phyloP scores from a whole-genome alignment of 1,140 invertebrate genomes.

The Littorina saxatilis region DNA sequence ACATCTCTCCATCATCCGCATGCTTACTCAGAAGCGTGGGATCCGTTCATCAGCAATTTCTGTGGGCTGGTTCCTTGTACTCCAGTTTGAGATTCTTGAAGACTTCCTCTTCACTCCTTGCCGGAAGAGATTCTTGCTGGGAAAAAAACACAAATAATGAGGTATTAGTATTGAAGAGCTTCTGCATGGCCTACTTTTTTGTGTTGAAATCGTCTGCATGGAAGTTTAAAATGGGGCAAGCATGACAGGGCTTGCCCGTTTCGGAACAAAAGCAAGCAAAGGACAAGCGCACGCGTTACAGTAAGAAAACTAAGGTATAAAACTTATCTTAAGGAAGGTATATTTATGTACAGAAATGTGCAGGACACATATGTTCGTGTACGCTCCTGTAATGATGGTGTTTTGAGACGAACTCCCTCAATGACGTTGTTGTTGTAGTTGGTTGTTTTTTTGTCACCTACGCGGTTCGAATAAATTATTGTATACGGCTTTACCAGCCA shows the following conservation, averaged over 20 bases:
- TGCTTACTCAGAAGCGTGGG: too few relatives aligned
- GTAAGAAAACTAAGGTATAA: too few relatives aligned
- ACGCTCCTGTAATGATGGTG: too few relatives aligned
- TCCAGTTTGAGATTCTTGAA: slow-evolving; percentile 64
- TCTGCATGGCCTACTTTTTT: neutral
- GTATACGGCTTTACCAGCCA: neutral
- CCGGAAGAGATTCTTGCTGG: slow-evolving; percentile 58
- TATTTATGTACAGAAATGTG: too few relatives aligned
- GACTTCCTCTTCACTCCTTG: slow-evolving; percentile 65
- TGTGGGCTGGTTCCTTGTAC: slow-evolving; percentile 59
- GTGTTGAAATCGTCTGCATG: neutral
- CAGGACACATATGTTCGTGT: too few relatives aligned
- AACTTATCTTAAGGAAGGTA: too few relatives aligned
- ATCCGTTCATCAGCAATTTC: slow-evolving; percentile 66
- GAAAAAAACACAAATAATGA: slow-evolving; percentile 37
- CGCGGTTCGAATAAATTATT: neutral
- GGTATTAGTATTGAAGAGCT: neutral
- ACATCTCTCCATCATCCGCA: too few relatives aligned
- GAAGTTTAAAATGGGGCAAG: neutral
- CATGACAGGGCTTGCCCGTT: neutral
- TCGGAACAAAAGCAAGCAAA: too few relatives aligned
- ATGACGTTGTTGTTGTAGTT: too few relatives aligned
- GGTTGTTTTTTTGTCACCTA: neutral
- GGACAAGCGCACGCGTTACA: too few relatives aligned
- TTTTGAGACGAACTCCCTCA: too few relatives aligned